Base-by-base conservation (phyloP, 2,888 invertebrate species). In the Eupithecia dodoneata region DNA sequence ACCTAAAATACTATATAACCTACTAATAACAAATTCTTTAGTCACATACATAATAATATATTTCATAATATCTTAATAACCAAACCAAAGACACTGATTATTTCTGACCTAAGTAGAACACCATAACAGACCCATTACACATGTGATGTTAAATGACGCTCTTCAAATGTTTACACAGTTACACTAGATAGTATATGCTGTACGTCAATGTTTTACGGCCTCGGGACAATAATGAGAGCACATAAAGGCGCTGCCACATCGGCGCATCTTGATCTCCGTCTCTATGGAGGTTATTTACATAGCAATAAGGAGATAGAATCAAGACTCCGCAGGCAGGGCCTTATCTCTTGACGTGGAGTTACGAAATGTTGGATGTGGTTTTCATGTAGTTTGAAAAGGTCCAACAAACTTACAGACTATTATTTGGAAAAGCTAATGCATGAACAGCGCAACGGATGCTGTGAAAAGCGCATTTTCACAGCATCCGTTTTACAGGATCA, bases 231-330 rank as follows among this genome's bases (percentile, higher is more conserved):
- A 88, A 88, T 85, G 87, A 88, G 85, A 86, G 85, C 83, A 83
- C 88, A 91, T 94, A 94, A 93, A 93, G 90, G 82, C 90, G 89
- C 90, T 93, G 93, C 93, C 93, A 90, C 92, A 93, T 89, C 88
- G 92, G 91, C 88, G 87, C 92, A 93, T 94, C 92, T 87, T 90
- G 89, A 93, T 93, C 94, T 88, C 85, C 85, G 90, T 89, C 90
- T 93, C 90, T 92, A 93, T 91, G 91, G 93, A 92, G 90, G 93
- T 92, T 93, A 94, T 94, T 94, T 94, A 94, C 93, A 93, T 93
- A 93, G 92, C 93, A 94, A 94, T 93, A 94, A 93, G 93, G 85
- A 91, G 89, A 93, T 92, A 91, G 90, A 88, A 89, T 88, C 87
- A 85, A 88, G 89, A 85, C 88, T 88, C 87, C 87, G 85, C 85